A percentile compares a stretch with the other conserved stretches of the same genome.
These are phyloP conservation scores for Leptarthrus brevirostris DNA, from an alignment of 2,888 invertebrate species.

Conservation along the genomic window DNA sequence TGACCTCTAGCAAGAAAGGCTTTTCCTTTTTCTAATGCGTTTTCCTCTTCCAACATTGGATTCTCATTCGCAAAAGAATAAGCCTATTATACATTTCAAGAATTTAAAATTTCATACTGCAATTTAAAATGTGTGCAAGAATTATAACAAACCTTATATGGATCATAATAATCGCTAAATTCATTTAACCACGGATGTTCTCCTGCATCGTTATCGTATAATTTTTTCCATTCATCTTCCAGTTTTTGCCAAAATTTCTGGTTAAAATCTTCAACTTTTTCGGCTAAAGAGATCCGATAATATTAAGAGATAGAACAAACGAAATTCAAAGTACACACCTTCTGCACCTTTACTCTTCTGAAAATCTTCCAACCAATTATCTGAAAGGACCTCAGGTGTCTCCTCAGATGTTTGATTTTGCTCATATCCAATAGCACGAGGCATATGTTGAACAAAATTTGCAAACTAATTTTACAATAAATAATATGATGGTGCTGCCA, in stretches of 20 bases:
- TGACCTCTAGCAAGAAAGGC: constrained; percentile 86
- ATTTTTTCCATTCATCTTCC: constrained; percentile 82
- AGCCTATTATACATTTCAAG: constrained; percentile 71
- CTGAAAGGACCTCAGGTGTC: constrained; percentile 57
- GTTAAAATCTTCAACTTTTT: constrained; percentile 73
- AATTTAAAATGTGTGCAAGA: too few relatives aligned
- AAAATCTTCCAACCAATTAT: constrained; percentile 68
- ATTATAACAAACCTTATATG: constrained; percentile 72
- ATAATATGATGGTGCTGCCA: neutral
- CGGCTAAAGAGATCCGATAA: constrained; percentile 59
- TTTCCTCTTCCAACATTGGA: constrained; percentile 80
- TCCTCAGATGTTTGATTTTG: constrained; percentile 58
- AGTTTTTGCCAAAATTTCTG: constrained; percentile 73
- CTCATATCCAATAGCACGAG: constrained; percentile 65
- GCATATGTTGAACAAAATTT: constrained; percentile 67
- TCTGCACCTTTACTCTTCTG: constrained; percentile 69
- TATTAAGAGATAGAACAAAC: neutral
- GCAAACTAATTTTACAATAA: constrained; percentile 55
- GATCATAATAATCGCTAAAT: constrained; percentile 73
- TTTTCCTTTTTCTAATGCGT: constrained; percentile 89
- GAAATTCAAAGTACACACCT: neutral
- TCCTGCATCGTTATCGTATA: constrained; percentile 70
- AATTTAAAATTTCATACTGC: too few relatives aligned
- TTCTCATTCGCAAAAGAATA: constrained; percentile 87
- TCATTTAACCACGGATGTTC: constrained; percentile 81